Evolutionary conservation across 2,113 vertebrate genomes (phyloP), one percentile per base, ranked within the genome.

Genomic region (Chiloscyllium plagiosum): DNA sequence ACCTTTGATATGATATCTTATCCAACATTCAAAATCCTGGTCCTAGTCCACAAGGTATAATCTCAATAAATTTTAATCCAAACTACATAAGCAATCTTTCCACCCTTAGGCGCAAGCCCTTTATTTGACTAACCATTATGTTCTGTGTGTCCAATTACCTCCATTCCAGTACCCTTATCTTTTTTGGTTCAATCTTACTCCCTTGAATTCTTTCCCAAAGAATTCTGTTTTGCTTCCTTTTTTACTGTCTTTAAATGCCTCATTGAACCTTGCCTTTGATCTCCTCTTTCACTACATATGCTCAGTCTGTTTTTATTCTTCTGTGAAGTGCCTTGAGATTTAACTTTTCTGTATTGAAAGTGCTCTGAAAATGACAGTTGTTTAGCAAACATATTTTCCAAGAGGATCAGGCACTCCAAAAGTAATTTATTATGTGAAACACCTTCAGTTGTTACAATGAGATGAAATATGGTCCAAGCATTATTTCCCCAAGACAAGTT

Each of bases 381-480:
- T 83, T 83, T 42, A 42, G 37, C 80, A 83, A 83, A 83, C 17
- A 42, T 1, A 22, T 83, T 83, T 83, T 83, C 17, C 80, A 83
- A 83, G 37, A 83, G 37, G n/a, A 83, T 83, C 13, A n/a, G 42
- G 80, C 80, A 47, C 4, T 83, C 80, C 37, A 83, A 83, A 83
- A 83, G 80, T 83, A 83, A 83, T 20, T 83, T 83, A 83, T 83
- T 83, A 42, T 83, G 37, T 83, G 80, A 83, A 83, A 83, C 37
- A 47, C 19, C 42, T 42, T 5, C 3, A 83, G 37, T 19, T 83
- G 80, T 83, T 83, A 42, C 19, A 42, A 22, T 83, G 80, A 83
- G 17, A 83, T 83, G 19, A 80, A 42, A 83, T 83, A 42, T 83
- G 37, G 15, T 47, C 5, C 37, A 83, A 83, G 78, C 20, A 83